Evolutionary conservation across 2,888 invertebrate genomes (phyloP).

Genomic region (Agapetus fuscipes): DNA sequence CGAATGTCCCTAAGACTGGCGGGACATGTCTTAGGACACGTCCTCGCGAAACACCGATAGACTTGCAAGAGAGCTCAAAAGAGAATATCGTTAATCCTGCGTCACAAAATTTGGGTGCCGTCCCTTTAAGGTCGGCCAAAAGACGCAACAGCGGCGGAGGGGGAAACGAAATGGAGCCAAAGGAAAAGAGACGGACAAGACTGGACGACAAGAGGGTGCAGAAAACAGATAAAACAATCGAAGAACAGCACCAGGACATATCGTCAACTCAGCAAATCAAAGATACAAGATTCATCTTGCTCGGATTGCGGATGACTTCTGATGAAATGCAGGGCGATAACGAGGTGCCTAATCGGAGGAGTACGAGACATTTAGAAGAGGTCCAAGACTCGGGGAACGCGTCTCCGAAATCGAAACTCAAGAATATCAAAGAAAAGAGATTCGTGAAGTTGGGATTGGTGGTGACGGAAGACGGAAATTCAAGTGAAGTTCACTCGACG

Average conservation of each 20-base stretch:
- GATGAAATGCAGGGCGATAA: conserved; percentile 2
- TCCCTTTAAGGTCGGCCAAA: conserved; percentile 24
- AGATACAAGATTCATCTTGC: conserved; percentile 6
- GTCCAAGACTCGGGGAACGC: neutral
- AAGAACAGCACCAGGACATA: conserved; percentile 18
- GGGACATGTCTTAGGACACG: conserved; percentile 19
- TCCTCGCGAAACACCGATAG: conserved; percentile 10
- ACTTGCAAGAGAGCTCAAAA: conserved; percentile 33
- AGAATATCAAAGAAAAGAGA: conserved; percentile 10
- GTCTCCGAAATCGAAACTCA: conserved; percentile 6
- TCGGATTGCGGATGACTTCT: conserved; percentile 11
- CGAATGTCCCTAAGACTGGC: no score
- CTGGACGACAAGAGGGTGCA: conserved; percentile 15
- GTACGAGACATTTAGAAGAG: conserved; percentile 6
- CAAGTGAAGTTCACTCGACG: conserved; percentile 18
- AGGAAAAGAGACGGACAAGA: conserved; percentile 19
- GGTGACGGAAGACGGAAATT: conserved; percentile 2
- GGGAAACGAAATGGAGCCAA: conserved; percentile 21
- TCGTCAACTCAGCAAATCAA: conserved; percentile 17
- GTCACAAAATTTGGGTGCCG: conserved; percentile 19
- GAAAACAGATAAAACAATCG: conserved; percentile 2
- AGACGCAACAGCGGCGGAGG: conserved; percentile 27
- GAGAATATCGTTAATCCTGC: conserved; percentile 32
- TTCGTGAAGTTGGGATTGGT: neutral
- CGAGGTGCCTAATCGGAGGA: conserved; percentile 6